Evolutionary conservation across 2,797 vertebrate genomes (phyloP), one percentile per base, ranked within the genome.

Genomic region (Catamblyrhynchus diadema): DNA sequence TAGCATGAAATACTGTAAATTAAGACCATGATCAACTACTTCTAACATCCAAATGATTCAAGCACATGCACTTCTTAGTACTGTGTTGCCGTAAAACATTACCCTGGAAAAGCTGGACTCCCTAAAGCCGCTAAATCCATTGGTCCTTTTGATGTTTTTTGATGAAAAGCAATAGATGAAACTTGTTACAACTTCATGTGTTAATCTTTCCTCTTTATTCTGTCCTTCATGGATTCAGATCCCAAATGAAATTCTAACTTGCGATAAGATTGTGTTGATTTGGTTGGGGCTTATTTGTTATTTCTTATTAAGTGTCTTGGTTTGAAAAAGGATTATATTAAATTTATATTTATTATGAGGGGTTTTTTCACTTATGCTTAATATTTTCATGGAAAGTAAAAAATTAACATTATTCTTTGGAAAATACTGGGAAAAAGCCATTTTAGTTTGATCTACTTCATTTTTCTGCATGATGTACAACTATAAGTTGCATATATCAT

Each of bases 121-220:
- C 81, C 18, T 61, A 39, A 84, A 91, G 24, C 79, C 71, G 79
- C 7, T n/a, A 87, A 88, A 42, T 93, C 59, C 64, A 54, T 14
- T 67, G 64, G 37, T 89, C 30, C 70, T 80, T 96, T 96, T 90
- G 61, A 83, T 96, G 65, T 41, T 15, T 87, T 96, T 91, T 93
- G 51, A 93, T 93, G 28, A 72, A 95, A 86, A 95, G 44, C 77
- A 74, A 48, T 87, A 51, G 15, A 86, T 48, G 2, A 95, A 94
- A 57, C n/a, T 89, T 67, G 15, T 77, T 65, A 32, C 64, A 69
- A 41, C 35, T 94, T 54, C 41, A 5, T 60, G 13, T 24, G 5
- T 88, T 95, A 88, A 93, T 85, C 41, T 60, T 74, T 90, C 70
- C 33, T 48, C 35, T 95, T 95, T 72, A 70, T 59, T 84, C 74